Percentiles rank a stretch among this genome's conserved stretches.
phyloP scores from a whole-genome alignment of 2,888 invertebrate species.

The Platycnemis pennipes region DNA sequence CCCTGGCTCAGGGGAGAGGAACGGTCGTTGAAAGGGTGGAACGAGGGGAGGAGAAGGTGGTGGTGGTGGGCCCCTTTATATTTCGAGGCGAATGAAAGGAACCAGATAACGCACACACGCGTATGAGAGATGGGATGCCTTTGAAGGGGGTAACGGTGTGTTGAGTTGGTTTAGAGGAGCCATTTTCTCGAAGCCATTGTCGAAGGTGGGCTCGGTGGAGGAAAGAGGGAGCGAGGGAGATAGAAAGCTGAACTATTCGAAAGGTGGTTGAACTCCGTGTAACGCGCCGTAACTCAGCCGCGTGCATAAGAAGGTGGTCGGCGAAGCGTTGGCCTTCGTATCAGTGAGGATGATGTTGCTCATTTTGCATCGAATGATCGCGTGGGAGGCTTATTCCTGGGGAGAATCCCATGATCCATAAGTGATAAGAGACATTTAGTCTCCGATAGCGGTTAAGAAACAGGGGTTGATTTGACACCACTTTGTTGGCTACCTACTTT shows the following conservation, averaged over 20 bases:
- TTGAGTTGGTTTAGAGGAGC: neutral
- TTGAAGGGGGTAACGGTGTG: constrained; percentile 7
- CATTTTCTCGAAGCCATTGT: neutral
- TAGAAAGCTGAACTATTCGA: neutral
- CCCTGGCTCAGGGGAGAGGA: neutral
- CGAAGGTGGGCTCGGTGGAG: neutral
- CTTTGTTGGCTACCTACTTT: neutral
- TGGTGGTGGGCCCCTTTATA: neutral
- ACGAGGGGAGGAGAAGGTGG: neutral
- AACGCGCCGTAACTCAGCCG: neutral
- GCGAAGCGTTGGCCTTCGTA: neutral
- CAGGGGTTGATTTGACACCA: neutral
- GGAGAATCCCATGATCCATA: neutral
- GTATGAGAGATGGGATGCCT: neutral
- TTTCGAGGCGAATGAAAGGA: neutral
- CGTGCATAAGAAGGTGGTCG: neutral
- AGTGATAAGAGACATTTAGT: neutral
- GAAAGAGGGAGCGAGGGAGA: neutral
- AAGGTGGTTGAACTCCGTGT: neutral
- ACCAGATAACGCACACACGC: constrained; percentile 14
- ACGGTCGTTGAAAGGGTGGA: neutral
- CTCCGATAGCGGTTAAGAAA: neutral
- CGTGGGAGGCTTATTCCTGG: neutral
- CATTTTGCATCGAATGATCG: neutral
- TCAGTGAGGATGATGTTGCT: neutral